Conservation (phyloP, 2,113 vertebrate species). For the Dunckerocampus dactyliophorus region DNA sequence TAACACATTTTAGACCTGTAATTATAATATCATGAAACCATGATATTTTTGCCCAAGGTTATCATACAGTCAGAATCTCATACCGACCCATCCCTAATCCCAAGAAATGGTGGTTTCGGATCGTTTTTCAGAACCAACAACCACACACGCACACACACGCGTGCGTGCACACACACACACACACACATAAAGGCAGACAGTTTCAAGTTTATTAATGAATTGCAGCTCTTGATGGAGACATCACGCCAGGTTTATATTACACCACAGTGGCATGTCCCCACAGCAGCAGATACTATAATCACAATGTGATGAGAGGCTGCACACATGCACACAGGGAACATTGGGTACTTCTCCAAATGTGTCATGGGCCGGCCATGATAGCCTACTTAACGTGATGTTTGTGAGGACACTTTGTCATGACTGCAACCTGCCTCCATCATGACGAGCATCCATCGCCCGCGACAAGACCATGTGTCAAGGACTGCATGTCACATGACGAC, state of each 20-base stretch:
- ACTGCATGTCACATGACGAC: too few relatives aligned
- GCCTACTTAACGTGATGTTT: constrained; percentile 43
- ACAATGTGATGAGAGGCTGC: constrained; percentile 56
- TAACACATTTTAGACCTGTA: too few relatives aligned
- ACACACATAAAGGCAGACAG: constrained; percentile 5
- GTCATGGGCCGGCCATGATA: constrained; percentile 50
- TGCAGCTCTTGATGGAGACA: constrained; percentile 37
- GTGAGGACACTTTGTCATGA: constrained; percentile 13
- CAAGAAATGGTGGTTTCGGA: too few relatives aligned
- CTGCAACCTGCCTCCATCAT: neutral
- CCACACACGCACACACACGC: neutral
- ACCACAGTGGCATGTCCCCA: constrained; percentile 38
- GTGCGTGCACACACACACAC: constrained; percentile 3
- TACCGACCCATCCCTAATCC: too few relatives aligned
- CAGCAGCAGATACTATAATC: constrained; percentile 50
- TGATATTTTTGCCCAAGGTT: too few relatives aligned
- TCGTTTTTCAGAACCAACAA: too few relatives aligned
- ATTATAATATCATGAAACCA: too few relatives aligned
- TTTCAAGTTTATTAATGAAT: constrained; percentile 58
- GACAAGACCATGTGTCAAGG: too few relatives aligned
- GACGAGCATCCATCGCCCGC: too few relatives aligned
- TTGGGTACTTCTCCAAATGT: constrained; percentile 62
- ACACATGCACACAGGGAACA: constrained; percentile 51
- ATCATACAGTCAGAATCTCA: too few relatives aligned
- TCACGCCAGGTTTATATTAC: constrained; percentile 49